Evolutionary conservation across 2,113 vertebrate genomes (phyloP).

Genomic region (Muntiacus muntjak): DNA sequence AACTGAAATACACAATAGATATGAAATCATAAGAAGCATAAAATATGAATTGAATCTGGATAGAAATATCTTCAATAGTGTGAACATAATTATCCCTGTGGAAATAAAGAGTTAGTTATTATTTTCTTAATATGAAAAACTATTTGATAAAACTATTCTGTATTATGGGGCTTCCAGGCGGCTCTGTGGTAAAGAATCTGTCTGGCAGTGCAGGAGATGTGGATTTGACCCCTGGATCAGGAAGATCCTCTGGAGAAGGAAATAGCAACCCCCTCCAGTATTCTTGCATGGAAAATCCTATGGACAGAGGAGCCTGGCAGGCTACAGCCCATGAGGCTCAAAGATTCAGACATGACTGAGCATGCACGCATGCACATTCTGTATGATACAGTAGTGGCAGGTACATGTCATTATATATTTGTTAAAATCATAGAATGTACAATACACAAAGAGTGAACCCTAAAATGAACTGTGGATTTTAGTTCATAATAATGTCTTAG

Average conservation of each 20-base stretch:
- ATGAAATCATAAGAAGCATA: background rate
- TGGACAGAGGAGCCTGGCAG: background rate
- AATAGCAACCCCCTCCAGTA: background rate
- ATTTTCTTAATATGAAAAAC: background rate
- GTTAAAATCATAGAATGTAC: background rate
- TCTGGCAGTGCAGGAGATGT: background rate
- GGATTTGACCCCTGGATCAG: background rate
- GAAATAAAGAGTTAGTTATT: background rate
- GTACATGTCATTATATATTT: background rate
- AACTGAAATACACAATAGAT: background rate
- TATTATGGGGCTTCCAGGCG: background rate
- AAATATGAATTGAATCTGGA: background rate
- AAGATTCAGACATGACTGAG: background rate
- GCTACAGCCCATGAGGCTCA: background rate
- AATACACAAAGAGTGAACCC: background rate
- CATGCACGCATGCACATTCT: background rate
- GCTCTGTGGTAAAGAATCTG: background rate
- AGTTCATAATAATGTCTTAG: background rate
- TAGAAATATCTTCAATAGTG: background rate
- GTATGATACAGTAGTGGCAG: background rate
- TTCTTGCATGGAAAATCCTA: background rate
- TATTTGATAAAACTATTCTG: background rate
- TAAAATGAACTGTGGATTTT: background rate
- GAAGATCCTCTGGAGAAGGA: background rate
- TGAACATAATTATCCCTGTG: background rate